A percentile compares a stretch with the other conserved stretches of the same genome.
Evolutionary conservation across 2,113 vertebrate genomes (phyloP).

Genomic region (Zapornia atra): DNA sequence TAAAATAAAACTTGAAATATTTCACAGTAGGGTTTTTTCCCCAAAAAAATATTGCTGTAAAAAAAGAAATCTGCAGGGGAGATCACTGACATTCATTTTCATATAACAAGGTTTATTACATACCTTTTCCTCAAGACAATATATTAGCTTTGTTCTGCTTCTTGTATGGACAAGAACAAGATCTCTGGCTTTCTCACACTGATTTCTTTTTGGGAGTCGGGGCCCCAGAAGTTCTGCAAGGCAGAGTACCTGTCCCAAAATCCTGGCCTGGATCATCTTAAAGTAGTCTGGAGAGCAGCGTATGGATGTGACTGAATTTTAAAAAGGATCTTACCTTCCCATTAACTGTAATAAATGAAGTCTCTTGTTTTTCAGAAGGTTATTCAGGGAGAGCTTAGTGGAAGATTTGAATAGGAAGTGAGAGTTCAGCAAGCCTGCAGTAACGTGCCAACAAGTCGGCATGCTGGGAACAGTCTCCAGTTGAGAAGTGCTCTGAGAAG

Average conservation of each 20-base stretch:
- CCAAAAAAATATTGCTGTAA: neutral
- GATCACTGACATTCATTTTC: neutral
- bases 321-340: neutral
- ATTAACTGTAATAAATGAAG: neutral
- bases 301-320: neutral
- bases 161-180: fast-evolving
- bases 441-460: neutral
- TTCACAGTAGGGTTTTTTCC: fast-evolving
- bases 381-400: constrained; percentile 12
- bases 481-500: neutral
- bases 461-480: neutral
- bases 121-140: neutral
- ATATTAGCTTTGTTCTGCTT: neutral
- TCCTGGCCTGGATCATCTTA: neutral
- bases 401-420: constrained; percentile 3
- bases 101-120: neutral
- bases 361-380: neutral
- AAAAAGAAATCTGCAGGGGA: neutral
- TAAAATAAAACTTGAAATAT: neutral
- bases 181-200: neutral
- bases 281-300: neutral
- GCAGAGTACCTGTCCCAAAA: neutral
- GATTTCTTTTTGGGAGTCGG: neutral
- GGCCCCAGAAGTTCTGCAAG: neutral
- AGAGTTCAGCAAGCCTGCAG: neutral